Evolutionary conservation across 2,113 vertebrate genomes (phyloP), one percentile per base, ranked within the genome.

Genomic region (Hemicordylus capensis): DNA sequence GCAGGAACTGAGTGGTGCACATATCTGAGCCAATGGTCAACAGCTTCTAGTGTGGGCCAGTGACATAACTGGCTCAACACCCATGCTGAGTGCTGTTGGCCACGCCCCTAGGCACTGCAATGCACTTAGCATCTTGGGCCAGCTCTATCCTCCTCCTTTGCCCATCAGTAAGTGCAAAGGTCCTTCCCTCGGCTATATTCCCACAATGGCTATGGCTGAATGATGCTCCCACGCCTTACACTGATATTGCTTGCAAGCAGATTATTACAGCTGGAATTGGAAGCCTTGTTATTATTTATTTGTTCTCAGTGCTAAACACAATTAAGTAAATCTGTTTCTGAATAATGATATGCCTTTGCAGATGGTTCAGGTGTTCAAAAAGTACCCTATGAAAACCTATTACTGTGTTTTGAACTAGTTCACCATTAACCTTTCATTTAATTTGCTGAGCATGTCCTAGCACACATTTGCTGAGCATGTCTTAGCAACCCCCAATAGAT

Each of bases 341-440:
- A 88, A 83, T 85, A 48, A 28, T 87, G 44, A 72, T 63, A n/a
- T 42, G 19, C 28, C 80, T 88, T 19, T 31, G 37, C 84, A 72
- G 61, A 17, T 1, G 3, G 1, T 80, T 86, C 81, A 80, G 20
- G 63, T 26, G 8, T 73, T 54, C 1, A 8, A 26, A 44, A 17
- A n/a, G n/a, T n/a, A n/a, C n/a, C 59, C 78, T 77, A 66, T 24
- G n/a, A 73, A 91, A 78, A 2, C 58, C 14, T 24, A 75, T 64
- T 80, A 37, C 0, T 54, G n/a, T 37, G 80, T 34, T 89, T 86
- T 58, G 31, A 85, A 28, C 44, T 1, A 42, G 58, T 58, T 56
- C 85, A 7, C 0, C 3, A 39, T 64, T n/a, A 44, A n/a, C 58
- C 42, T 69, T 59, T 34, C 8, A 51, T 34, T 83, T 58, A 54